These are phyloP conservation scores for Autographa pulchrina DNA, from an alignment of 2,888 invertebrate species.

Conservation along the genomic window DNA sequence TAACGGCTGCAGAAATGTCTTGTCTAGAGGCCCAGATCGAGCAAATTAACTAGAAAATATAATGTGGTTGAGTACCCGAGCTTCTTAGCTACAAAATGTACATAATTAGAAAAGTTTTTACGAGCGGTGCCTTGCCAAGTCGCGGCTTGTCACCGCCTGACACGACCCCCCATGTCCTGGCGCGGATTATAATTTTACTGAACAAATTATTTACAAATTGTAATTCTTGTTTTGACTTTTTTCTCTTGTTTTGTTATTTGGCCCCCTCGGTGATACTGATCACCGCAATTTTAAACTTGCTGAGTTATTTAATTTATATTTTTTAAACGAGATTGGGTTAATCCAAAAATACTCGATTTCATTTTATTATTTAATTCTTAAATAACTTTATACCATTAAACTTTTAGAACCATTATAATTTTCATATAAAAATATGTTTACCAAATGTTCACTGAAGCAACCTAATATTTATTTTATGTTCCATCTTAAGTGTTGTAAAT, in stretches of 20 bases:
- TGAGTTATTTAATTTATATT: slow-evolving; percentile 19
- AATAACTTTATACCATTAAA: too few species aligned
- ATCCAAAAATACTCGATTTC: not conserved
- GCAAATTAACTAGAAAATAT: slow-evolving; percentile 86
- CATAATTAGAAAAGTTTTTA: slow-evolving; percentile 89
- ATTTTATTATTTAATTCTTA: too few species aligned
- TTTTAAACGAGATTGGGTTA: slow-evolving; percentile 3
- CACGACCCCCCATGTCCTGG: slow-evolving; percentile 81
- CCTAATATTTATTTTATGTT: not conserved
- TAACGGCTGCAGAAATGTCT: not conserved
- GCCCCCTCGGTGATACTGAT: slow-evolving; percentile 45
- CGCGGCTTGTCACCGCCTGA: slow-evolving; percentile 82
- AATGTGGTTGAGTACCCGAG: slow-evolving; percentile 76
- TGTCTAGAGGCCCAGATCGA: slow-evolving; percentile 64
- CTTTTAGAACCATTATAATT: too few species aligned
- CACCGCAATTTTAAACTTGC: slow-evolving; percentile 28
- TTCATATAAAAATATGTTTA: not conserved
- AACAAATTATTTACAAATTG: slow-evolving; percentile 85
- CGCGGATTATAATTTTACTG: slow-evolving; percentile 81
- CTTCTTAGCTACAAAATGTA: slow-evolving; percentile 87
- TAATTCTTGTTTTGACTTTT: slow-evolving; percentile 67
- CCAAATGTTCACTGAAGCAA: not conserved
- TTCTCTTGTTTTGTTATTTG: slow-evolving; percentile 62
- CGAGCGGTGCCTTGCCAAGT: slow-evolving; percentile 80
- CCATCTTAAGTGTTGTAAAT: not conserved